These are phyloP conservation scores for Polypedilum vanderplanki DNA, from an alignment of 1,140 invertebrate genomes.

Conservation along the genomic window DNA sequence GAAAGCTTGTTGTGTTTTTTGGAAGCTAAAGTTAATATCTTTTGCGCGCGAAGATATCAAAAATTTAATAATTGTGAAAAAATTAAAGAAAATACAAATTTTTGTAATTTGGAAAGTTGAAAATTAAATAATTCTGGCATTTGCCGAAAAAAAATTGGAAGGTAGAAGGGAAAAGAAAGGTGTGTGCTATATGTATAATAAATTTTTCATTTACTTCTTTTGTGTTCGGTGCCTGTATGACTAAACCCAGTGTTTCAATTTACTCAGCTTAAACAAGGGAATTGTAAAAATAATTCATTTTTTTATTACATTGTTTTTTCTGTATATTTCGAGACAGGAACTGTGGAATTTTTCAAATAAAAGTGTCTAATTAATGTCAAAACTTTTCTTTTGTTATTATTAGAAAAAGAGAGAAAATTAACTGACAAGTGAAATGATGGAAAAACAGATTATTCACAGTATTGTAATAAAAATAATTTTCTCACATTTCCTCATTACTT, in stretches of 20 bases:
- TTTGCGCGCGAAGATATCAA: background rate
- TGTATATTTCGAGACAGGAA: background rate
- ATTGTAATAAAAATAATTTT: too few species aligned
- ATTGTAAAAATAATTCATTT: background rate
- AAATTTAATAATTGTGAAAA: background rate
- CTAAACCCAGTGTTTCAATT: too few species aligned
- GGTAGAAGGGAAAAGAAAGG: background rate
- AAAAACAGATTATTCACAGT: background rate
- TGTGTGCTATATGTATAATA: background rate
- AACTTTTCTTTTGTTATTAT: background rate
- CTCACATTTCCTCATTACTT: too few species aligned
- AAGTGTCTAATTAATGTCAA: constrained; percentile 13
- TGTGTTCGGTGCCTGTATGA: too few species aligned
- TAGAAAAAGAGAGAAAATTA: too few species aligned
- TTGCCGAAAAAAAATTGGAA: too few species aligned
- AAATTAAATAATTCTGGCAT: too few species aligned
- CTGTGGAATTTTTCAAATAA: background rate
- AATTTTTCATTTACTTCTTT: too few species aligned
- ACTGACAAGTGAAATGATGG: constrained; percentile 1
- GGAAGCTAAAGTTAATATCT: background rate
- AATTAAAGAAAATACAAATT: background rate
- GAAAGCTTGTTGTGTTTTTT: constrained; percentile 23
- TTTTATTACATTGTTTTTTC: background rate
- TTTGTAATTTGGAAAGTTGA: background rate
- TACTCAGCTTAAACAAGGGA: too few species aligned